Evolutionary conservation across 2,113 vertebrate genomes (phyloP).

Genomic region (Phocoena phocoena): DNA sequence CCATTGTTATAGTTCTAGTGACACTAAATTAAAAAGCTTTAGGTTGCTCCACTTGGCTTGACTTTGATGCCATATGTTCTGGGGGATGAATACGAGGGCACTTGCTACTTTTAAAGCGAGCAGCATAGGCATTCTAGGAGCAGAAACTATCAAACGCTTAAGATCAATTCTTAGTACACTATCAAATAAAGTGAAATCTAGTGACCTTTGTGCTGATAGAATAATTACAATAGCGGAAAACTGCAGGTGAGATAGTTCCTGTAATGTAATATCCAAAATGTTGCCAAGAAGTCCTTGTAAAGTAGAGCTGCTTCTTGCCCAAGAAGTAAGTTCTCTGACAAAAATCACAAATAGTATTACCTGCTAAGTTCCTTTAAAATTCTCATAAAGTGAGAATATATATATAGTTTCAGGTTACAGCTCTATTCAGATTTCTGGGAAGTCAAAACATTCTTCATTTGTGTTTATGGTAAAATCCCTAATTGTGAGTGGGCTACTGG

Average conservation of each 20-base stretch:
- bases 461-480: background rate
- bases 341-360: background rate
- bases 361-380: background rate
- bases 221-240: background rate
- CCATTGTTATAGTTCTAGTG: background rate
- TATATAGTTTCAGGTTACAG: background rate
- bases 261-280: background rate
- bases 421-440: background rate
- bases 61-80: background rate
- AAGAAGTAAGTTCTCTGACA: background rate
- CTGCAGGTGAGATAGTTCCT: background rate
- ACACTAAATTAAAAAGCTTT: background rate
- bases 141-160: background rate
- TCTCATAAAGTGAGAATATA: background rate
- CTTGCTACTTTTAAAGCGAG: slow-evolving; percentile 22
- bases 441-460: background rate
- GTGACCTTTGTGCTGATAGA: background rate
- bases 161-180: background rate
- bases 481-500: background rate
- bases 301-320: background rate
- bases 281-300: background rate
- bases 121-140: background rate
- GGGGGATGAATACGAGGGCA: background rate
- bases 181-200: background rate
- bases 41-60: background rate